Conservation (phyloP, 2,888 invertebrate species). For the Ptilodon capucinus region DNA sequence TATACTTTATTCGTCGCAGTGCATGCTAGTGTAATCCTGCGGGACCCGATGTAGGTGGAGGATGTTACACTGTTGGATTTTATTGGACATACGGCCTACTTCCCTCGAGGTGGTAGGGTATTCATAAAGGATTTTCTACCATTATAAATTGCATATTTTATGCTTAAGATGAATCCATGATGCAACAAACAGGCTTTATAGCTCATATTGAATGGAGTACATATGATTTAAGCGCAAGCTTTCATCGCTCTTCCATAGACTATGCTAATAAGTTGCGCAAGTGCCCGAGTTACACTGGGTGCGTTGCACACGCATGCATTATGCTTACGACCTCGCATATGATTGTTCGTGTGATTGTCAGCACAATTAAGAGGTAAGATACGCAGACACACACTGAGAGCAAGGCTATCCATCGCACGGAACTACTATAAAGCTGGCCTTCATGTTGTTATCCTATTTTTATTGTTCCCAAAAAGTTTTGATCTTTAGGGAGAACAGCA, state of each 20-base stretch:
- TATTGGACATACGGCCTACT: too few species aligned
- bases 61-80: too few species aligned
- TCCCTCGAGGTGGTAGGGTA: too few species aligned
- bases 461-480: background rate
- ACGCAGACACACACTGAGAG: conserved; percentile 47
- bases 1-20: too few species aligned
- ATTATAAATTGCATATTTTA: background rate
- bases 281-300: conserved; percentile 41
- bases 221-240: conserved; percentile 10
- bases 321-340: conserved; percentile 54
- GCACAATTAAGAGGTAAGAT: conserved; percentile 61
- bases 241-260: conserved; percentile 24
- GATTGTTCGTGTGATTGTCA: conserved; percentile 59
- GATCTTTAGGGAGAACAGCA: too few species aligned
- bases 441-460: background rate
- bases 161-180: background rate
- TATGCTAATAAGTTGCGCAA: conserved; percentile 46
- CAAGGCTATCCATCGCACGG: conserved; percentile 57
- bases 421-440: conserved; percentile 39
- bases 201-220: background rate
- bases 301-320: conserved; percentile 44
- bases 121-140: too few species aligned
- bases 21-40: too few species aligned
- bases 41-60: too few species aligned
- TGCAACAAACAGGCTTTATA: background rate